Evolutionary conservation across 2,797 vertebrate genomes (phyloP).

Genomic region (Anas acuta): DNA sequence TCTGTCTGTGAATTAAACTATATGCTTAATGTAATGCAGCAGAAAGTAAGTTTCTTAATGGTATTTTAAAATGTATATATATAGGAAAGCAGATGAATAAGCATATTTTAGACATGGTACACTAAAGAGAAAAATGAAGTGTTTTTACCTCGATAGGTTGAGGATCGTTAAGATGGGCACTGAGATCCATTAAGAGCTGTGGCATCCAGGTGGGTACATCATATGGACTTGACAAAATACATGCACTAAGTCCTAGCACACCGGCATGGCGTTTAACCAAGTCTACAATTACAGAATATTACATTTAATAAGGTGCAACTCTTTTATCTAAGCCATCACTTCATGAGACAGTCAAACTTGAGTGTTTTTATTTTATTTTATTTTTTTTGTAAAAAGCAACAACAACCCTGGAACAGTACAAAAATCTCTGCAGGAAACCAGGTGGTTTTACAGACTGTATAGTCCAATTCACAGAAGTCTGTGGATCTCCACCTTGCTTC

Average conservation of each 20-base stretch:
- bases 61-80: background rate
- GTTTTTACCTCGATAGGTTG: constrained; percentile 93
- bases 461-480: background rate
- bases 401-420: background rate
- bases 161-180: constrained; percentile 95
- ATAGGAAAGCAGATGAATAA: background rate
- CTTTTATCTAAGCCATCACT: background rate
- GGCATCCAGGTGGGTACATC: constrained; percentile 99
- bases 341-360: background rate
- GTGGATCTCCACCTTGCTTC: background rate
- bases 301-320: background rate
- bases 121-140: accelerated
- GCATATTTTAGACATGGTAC: background rate
- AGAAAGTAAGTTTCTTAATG: background rate
- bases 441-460: background rate
- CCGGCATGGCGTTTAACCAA: constrained; percentile 94
- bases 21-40: background rate
- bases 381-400: background rate
- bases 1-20: background rate
- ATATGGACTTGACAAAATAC: constrained; percentile 95
- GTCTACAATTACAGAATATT: constrained; percentile 77
- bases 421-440: background rate
- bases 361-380: background rate
- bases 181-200: constrained; percentile 96
- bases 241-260: constrained; percentile 94